phyloP scores from a whole-genome alignment of 2,888 invertebrate genomes.

The Epinotia ramella region DNA sequence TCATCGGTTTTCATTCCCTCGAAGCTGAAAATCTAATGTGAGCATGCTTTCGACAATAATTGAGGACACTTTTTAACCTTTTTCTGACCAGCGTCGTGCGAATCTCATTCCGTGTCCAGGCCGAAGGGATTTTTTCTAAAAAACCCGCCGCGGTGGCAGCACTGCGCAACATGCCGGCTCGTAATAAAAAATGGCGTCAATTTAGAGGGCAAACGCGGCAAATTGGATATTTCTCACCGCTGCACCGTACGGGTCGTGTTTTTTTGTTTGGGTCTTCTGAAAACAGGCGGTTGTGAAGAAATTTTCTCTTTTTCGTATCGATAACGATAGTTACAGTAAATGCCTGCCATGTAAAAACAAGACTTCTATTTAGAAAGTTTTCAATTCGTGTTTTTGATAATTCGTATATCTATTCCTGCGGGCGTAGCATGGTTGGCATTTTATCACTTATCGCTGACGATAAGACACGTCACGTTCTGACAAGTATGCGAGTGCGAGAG shows the following conservation, averaged over 20 bases:
- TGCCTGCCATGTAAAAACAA: neutral
- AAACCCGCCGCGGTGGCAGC: conserved; percentile 55
- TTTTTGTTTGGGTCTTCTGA: conserved; percentile 52
- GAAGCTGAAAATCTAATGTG: conserved; percentile 15
- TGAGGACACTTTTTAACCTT: conserved; percentile 30
- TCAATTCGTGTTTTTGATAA: neutral
- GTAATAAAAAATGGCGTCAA: conserved; percentile 81
- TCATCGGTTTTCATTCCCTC: neutral
- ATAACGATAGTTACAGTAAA: neutral
- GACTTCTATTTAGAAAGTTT: neutral
- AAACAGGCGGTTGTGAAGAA: conserved; percentile 32
- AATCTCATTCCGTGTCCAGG: conserved; percentile 39
- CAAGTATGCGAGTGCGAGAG: no score
- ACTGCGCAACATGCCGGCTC: conserved; percentile 70
- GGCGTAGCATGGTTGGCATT: no score
- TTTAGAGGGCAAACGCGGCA: conserved; percentile 79
- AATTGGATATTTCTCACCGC: conserved; percentile 82
- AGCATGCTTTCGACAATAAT: conserved; percentile 32
- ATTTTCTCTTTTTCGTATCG: conserved; percentile 19
- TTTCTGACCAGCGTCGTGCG: conserved; percentile 8
- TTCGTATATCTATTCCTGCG: no score
- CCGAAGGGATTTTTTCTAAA: conserved; percentile 31
- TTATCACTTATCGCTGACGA: no score
- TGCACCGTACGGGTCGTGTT: conserved; percentile 64
- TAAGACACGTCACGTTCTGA: no score